Evolutionary conservation across 2,888 invertebrate genomes (phyloP), one percentile per base, ranked within the genome.

Genomic region (Gonocerus acuteangulatus): DNA sequence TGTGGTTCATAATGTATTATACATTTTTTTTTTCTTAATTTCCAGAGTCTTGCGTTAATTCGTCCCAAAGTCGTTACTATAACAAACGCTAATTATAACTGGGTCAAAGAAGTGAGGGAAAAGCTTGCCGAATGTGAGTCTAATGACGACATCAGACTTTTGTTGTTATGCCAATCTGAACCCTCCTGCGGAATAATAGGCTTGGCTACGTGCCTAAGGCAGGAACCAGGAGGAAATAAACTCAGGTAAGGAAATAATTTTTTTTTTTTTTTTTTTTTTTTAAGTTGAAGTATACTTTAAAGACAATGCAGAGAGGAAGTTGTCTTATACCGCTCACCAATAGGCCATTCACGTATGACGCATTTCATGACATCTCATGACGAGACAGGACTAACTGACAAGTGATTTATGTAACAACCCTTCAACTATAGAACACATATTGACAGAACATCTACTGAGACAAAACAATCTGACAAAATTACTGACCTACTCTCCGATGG

Each of bases 151-250:
- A 78, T 77, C 22, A 73, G 77, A 66, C 82, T 84, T 69, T 79
- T 89, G 60, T 81, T 85, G 69, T 82, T 87, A 59, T 80, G 85
- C 62, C 80, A 84, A 70, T 83, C 84, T 44, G 82, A 85, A 69
- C 79, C 84, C 62, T 73, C 80, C 22, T 69, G 82, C 72, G 96
- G 97, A 52, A 79, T 90, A 66, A 78, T 95, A 60, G 97, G 97
- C 48, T 79, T 97, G 72, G 84, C 88, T 70, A 87, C 91, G 71
- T 99, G 97, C 74, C 79, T 97, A 67, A 86, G 87, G 70, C 84
- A 83, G 69, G 95, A 96, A 78, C 81, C 86, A 2, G 93, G 92
- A 66, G 94, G 94, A 18, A 76, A 79, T 61, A 83, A 83, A 69
- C 81, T 90, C 42, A 82, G 92, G 71, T 82, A 83, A 7, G 21